Percentiles rank a stretch among this genome's conserved stretches.
Evolutionary conservation across 2,113 vertebrate genomes (phyloP).

Genomic region (Shinisaurus crocodilurus): DNA sequence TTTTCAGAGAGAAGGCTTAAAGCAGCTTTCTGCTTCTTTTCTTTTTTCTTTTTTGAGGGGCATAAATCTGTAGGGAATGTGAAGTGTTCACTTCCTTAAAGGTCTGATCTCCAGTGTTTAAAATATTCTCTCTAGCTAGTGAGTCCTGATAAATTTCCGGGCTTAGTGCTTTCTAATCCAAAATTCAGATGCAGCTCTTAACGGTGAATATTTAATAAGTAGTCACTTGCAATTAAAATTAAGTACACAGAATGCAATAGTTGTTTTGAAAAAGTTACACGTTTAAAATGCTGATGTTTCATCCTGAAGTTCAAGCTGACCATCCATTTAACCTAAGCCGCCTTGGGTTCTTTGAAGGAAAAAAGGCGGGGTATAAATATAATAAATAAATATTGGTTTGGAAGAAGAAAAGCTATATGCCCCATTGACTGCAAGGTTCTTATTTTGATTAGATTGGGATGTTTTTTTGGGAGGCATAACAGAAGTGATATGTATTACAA

Average conservation of each 20-base stretch:
- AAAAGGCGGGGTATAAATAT: too few species aligned
- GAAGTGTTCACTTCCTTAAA: slow-evolving; percentile 67
- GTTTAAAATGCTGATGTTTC: slow-evolving; percentile 17
- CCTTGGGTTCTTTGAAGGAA: too few species aligned
- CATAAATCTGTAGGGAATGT: slow-evolving; percentile 56
- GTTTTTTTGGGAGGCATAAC: neutral
- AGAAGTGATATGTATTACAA: neutral
- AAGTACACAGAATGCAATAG: neutral
- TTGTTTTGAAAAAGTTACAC: neutral
- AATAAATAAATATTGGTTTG: neutral
- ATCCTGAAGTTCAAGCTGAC: slow-evolving; percentile 8
- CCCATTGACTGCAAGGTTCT: neutral
- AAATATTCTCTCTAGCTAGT: slow-evolving; percentile 70
- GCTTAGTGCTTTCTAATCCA: slow-evolving; percentile 56
- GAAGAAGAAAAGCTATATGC: neutral
- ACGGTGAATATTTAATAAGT: slow-evolving; percentile 62
- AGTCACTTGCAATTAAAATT: slow-evolving; percentile 57
- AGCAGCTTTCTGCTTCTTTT: slow-evolving; percentile 38
- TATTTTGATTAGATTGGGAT: neutral
- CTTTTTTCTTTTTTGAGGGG: slow-evolving; percentile 42
- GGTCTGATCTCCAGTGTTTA: slow-evolving; percentile 69
- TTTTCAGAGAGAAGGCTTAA: slow-evolving; percentile 50
- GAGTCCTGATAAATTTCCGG: slow-evolving; percentile 69
- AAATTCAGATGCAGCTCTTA: slow-evolving; percentile 55
- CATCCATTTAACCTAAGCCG: neutral